Base-by-base conservation (phyloP, 2,888 invertebrate genomes). In the Nipponacmea schrenckii region DNA sequence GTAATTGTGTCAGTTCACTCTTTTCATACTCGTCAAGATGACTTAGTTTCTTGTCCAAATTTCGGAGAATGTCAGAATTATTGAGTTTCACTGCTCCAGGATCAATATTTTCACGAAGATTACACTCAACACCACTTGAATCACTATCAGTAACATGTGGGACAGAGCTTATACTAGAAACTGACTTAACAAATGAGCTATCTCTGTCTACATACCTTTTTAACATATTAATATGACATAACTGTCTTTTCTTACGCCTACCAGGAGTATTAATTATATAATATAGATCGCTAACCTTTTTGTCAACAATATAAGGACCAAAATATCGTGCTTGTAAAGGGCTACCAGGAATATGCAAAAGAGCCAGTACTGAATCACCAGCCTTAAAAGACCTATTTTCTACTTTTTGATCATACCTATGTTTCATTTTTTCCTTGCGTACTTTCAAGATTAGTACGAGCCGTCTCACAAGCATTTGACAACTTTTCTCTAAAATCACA, bases 151-250 rank as follows among this genome's bases (percentile, higher is more conserved):
- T 39, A 39, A 7, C 8, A 5, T 39, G 5, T 39, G 3, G 3
- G 39, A 39, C 39, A 39, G 5, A 2, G 39, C 8, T 39, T 39
- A 31, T 31, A 31, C 31, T 7, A 7, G 39, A 39, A 39, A 5
- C 8, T 39, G 39, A 39, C 8, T 39, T 7, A 39, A 31, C 31
- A 31, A 31, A 31, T 31, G 39, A 17, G 8, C 12, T 26, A 15
- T 68, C 39, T 5, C 68, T n/a, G 2, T 45, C 69, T 8, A 26
- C 1, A 24, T 68, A 71, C 14, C 26, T 27, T 44, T 71, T 71
- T 27, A 71, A 20, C 68, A 71, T 24, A 46, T 71, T 71, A 17
- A 67, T 24, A 48, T 71, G 67, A 63, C 67, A 68, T 20, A 45
- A 31, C 39, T 24, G 46, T 26, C 17, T 63, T 48, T 44, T 26